Evolutionary conservation across 1,140 invertebrate species (phyloP).

Genomic region (Lordiphosa stackelbergi): DNA sequence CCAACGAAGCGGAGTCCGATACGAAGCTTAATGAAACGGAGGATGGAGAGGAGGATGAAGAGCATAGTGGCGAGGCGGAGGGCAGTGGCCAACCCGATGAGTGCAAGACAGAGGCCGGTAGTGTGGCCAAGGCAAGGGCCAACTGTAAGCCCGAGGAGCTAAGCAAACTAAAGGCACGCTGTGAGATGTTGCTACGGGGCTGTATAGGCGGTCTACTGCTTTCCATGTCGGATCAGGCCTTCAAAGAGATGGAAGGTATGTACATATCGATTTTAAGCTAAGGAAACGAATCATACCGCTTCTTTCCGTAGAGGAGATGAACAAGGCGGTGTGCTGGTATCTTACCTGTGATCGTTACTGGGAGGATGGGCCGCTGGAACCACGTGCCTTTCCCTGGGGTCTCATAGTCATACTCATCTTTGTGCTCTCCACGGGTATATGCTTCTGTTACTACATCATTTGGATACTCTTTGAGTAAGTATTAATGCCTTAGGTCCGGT

Average conservation of each 20-base stretch:
- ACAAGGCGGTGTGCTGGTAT: slow-evolving; percentile 93
- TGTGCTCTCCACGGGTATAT: slow-evolving; percentile 87
- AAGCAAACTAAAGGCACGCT: slow-evolving; percentile 84
- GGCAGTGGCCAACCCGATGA: slow-evolving; percentile 45
- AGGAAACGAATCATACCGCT: too few relatives aligned
- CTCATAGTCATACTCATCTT: slow-evolving; percentile 85
- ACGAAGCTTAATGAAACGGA: slow-evolving; percentile 62
- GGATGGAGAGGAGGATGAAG: slow-evolving; percentile 8
- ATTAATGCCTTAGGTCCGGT: slow-evolving; percentile 13
- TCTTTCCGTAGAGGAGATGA: slow-evolving; percentile 85
- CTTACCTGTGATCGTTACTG: slow-evolving; percentile 94
- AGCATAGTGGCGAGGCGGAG: slow-evolving; percentile 32
- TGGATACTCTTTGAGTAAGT: slow-evolving; percentile 94
- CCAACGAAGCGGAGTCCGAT: slow-evolving; percentile 61
- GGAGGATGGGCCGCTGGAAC: slow-evolving; percentile 87
- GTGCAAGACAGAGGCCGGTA: slow-evolving; percentile 30
- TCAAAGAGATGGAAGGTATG: slow-evolving; percentile 90
- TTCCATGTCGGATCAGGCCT: slow-evolving; percentile 88
- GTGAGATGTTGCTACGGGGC: slow-evolving; percentile 81
- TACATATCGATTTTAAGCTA: background rate
- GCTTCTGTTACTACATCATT: slow-evolving; percentile 92
- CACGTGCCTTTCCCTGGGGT: slow-evolving; percentile 88
- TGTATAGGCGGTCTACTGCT: slow-evolving; percentile 88
- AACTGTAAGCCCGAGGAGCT: slow-evolving; percentile 89
- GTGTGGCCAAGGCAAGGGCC: slow-evolving; percentile 85